Evolutionary conservation across 1,140 invertebrate genomes (phyloP).

Genomic region (Bicyclus anynana): DNA sequence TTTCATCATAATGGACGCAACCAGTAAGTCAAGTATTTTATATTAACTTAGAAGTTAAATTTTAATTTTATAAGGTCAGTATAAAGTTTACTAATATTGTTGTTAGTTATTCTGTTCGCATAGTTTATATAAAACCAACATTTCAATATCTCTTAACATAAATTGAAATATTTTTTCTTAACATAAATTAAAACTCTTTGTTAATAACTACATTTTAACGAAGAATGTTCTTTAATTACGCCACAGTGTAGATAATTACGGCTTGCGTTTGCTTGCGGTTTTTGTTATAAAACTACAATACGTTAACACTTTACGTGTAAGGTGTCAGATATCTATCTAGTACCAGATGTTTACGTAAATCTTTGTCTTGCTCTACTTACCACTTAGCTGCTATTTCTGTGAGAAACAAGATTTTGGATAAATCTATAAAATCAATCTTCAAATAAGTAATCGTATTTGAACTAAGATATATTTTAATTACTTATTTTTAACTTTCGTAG

Average conservation of each 20-base stretch:
- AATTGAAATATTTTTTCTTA: no score
- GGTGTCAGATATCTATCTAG: neutral
- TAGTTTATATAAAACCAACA: no score
- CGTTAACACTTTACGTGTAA: no score
- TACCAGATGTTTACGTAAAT: slow-evolving; percentile 10
- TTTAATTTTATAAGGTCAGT: no score
- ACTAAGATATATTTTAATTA: no score
- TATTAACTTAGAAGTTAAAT: neutral
- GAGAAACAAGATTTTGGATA: no score
- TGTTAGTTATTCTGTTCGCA: neutral
- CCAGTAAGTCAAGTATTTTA: slow-evolving; percentile 47
- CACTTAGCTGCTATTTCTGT: neutral
- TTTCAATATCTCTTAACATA: no score
- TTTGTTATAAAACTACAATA: neutral
- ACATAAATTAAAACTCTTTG: neutral
- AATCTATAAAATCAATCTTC: no score
- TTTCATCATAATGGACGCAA: slow-evolving; percentile 69
- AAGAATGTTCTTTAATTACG: neutral
- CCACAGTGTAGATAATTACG: neutral
- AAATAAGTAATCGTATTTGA: no score
- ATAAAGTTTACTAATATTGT: neutral
- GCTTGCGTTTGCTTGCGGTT: neutral
- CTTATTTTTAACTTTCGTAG: no score
- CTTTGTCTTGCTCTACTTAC: neutral
- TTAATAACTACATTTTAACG: neutral